Conservation (phyloP, 2,888 invertebrate genomes). For the Pomacea canaliculata region DNA sequence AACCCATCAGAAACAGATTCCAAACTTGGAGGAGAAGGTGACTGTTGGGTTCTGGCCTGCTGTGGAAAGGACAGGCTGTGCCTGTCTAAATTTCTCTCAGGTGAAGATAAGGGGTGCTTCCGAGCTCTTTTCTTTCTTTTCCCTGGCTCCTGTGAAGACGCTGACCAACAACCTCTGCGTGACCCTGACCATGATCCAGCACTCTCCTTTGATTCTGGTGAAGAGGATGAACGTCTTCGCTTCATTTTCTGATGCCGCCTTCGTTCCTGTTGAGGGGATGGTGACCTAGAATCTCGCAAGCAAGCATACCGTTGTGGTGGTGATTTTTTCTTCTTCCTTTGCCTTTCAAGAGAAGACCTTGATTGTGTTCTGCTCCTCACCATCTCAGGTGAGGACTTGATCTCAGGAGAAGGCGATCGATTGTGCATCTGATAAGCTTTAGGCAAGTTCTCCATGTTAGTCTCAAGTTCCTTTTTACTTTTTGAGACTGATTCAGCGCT, state of each 20-base stretch:
- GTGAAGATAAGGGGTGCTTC: not conserved
- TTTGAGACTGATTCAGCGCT: constrained; percentile 1
- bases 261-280: constrained; percentile 2
- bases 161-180: constrained; percentile 1
- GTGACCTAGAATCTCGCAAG: not conserved
- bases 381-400: not conserved
- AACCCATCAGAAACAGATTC: not conserved
- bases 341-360: not conserved
- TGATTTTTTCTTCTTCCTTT: not conserved
- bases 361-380: constrained; percentile 1
- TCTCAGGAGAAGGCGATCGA: constrained; percentile 2
- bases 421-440: constrained; percentile 12
- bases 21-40: not conserved
- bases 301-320: not conserved
- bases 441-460: constrained; percentile 17
- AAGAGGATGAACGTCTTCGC: not conserved
- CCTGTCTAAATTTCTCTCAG: not conserved
- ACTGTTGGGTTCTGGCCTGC: not conserved
- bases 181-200: not conserved
- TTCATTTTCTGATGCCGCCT: constrained; percentile 3
- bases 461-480: constrained; percentile 6
- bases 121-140: not conserved
- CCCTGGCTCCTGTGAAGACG: constrained; percentile 1
- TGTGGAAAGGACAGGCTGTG: not conserved
- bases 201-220: not conserved